phyloP scores from a whole-genome alignment of 92 coral and sea anemone species.

The Pocillopora grandis region DNA sequence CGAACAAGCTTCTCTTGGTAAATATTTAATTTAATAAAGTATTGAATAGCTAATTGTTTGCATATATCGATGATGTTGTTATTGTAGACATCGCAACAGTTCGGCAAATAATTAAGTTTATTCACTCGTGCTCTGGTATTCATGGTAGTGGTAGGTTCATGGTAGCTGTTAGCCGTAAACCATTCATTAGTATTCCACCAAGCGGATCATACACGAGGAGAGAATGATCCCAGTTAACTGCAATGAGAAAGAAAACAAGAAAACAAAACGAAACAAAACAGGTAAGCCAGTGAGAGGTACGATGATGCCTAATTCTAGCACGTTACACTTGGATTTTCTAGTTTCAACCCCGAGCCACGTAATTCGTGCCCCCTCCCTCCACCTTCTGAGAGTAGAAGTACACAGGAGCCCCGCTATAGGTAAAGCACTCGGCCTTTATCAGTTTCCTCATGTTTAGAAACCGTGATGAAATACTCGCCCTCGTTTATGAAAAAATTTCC shows the following conservation, averaged over 20 bases:
- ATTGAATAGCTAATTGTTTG: too few relatives aligned
- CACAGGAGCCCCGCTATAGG: too few relatives aligned
- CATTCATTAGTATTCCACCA: conserved; percentile 64
- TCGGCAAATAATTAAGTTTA: not conserved
- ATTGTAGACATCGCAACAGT: not conserved
- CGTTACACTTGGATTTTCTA: not conserved
- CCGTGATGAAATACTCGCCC: too few relatives aligned
- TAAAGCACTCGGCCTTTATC: too few relatives aligned
- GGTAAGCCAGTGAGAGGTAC: not conserved
- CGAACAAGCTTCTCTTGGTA: too few relatives aligned
- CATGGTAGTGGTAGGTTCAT: not conserved
- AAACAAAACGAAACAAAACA: not conserved
- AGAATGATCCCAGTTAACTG: conserved; percentile 69
- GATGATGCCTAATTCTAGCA: not conserved
- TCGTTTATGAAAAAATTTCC: too few relatives aligned
- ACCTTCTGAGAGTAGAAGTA: too few relatives aligned
- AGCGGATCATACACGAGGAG: conserved; percentile 61
- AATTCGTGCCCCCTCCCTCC: not conserved
- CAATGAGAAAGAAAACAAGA: conserved; percentile 2
- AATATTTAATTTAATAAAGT: too few relatives aligned
- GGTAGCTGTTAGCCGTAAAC: not conserved
- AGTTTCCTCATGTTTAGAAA: too few relatives aligned
- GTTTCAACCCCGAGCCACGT: not conserved
- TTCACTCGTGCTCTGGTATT: not conserved
- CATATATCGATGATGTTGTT: too few relatives aligned